phyloP scores from a whole-genome alignment of 2,113 vertebrate species.

The Callionymus lyra region DNA sequence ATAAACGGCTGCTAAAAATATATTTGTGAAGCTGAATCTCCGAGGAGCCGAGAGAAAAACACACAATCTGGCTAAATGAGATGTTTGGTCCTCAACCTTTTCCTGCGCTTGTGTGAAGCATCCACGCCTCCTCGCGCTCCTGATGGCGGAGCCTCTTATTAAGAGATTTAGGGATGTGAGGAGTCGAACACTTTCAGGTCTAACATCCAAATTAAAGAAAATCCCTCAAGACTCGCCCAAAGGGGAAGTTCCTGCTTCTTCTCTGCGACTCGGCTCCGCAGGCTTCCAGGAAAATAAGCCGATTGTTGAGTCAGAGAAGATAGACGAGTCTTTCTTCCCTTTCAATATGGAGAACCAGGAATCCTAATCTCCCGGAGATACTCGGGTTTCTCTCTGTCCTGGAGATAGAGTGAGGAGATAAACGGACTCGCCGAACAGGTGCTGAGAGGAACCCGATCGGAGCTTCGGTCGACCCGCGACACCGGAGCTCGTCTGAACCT shows the following conservation, averaged over 20 bases:
- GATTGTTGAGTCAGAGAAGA: slow-evolving; percentile 51
- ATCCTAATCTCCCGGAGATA: slow-evolving; percentile 41
- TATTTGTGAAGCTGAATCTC: slow-evolving; percentile 27
- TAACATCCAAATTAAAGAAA: slow-evolving; percentile 60
- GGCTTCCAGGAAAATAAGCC: slow-evolving; percentile 59
- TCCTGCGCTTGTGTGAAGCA: slow-evolving; percentile 16
- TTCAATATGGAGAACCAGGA: slow-evolving; percentile 45
- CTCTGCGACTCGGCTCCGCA: slow-evolving; percentile 58
- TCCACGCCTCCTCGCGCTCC: slow-evolving; percentile 25
- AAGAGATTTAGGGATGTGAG: slow-evolving; percentile 49
- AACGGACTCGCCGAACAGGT: slow-evolving; percentile 35
- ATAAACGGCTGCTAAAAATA: slow-evolving; percentile 17
- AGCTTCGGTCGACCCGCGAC: slow-evolving; percentile 10
- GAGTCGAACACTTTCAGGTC: slow-evolving; percentile 47
- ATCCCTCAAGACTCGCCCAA: slow-evolving; percentile 46
- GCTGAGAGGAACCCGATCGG: slow-evolving; percentile 34
- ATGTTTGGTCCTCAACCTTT: slow-evolving; percentile 10
- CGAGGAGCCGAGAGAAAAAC: slow-evolving; percentile 10
- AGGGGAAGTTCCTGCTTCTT: slow-evolving; percentile 53
- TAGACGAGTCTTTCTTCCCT: slow-evolving; percentile 33
- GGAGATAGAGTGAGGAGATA: slow-evolving; percentile 19
- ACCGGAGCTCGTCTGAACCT: no score
- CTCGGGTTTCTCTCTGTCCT: slow-evolving; percentile 24
- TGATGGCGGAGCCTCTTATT: slow-evolving; percentile 25
- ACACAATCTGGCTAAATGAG: slow-evolving; percentile 40